These are phyloP conservation scores for Hirtodrosophila cameraria DNA, from an alignment of 2,888 invertebrate genomes.

Conservation along the genomic window DNA sequence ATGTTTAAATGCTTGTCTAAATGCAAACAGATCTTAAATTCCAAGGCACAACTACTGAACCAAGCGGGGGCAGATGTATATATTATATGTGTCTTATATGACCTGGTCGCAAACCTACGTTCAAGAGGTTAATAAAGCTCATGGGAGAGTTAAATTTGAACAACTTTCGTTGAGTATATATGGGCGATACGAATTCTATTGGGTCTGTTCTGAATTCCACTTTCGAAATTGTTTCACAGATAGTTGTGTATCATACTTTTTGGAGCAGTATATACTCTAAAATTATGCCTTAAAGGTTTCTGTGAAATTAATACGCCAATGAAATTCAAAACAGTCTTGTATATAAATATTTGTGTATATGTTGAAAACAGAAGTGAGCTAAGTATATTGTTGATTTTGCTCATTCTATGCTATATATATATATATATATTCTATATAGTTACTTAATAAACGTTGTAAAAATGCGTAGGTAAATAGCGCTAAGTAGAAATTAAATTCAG, in stretches of 20 bases:
- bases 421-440: constrained; percentile 28
- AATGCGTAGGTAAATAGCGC: constrained; percentile 52
- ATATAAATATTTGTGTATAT: neutral
- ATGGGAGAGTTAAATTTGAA: constrained; percentile 26
- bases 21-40: constrained; percentile 52
- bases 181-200: constrained; percentile 1
- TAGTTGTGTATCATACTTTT: too few species aligned
- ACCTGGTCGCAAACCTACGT: constrained; percentile 14
- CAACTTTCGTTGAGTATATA: constrained; percentile 18
- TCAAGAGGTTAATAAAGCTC: constrained; percentile 55
- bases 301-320: too few species aligned
- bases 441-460: constrained; percentile 47
- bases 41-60: constrained; percentile 59
- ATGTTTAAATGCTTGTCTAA: constrained; percentile 50
- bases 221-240: too few species aligned
- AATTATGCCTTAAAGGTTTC: too few species aligned
- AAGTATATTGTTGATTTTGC: constrained; percentile 14
- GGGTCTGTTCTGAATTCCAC: too few species aligned
- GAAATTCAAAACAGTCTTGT: neutral
- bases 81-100: constrained; percentile 3
- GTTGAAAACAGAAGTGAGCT: constrained; percentile 2
- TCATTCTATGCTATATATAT: constrained; percentile 18
- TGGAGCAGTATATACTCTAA: too few species aligned
- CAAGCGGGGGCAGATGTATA: constrained; percentile 4
- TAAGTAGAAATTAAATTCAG: constrained; percentile 66